Percentiles rank a stretch among this genome's conserved stretches.
These are phyloP conservation scores for Osedax fenrisi DNA, from an alignment of 2,888 invertebrate species.

Conservation along the genomic window DNA sequence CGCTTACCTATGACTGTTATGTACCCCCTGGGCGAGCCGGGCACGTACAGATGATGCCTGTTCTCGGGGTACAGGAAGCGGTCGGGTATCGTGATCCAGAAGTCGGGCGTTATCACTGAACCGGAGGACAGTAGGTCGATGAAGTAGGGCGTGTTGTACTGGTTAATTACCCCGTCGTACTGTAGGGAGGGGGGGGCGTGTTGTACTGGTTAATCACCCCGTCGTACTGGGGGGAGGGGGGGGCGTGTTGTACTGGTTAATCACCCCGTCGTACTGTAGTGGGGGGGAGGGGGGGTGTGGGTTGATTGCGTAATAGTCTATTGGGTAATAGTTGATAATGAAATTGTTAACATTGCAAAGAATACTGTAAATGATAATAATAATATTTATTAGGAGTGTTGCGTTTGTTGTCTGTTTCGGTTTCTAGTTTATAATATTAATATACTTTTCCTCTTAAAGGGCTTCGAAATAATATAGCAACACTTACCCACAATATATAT, in stretches of 20 bases:
- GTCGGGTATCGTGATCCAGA: conserved; percentile 88
- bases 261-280: conserved; percentile 63
- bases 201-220: conserved; percentile 82
- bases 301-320: too few species aligned
- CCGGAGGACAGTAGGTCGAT: conserved; percentile 70
- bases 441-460: too few species aligned
- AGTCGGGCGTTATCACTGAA: conserved; percentile 76
- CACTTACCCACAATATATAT: too few species aligned
- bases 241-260: conserved; percentile 81
- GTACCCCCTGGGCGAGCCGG: conserved; percentile 69
- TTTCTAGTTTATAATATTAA: too few species aligned
- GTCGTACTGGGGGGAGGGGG: conserved; percentile 53
- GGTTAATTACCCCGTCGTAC: conserved; percentile 74
- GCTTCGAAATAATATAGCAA: too few species aligned
- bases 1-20: conserved; percentile 53
- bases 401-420: too few species aligned
- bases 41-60: conserved; percentile 78
- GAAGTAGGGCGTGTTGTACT: conserved; percentile 78
- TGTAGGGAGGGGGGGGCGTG: conserved; percentile 57
- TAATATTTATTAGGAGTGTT: too few species aligned
- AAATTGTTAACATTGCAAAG: too few species aligned
- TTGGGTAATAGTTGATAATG: too few species aligned
- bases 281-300: conserved; percentile 61
- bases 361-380: too few species aligned
- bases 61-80: conserved; percentile 79